A percentile compares a stretch with the other conserved stretches of the same genome.
Conservation (phyloP, 2,797 vertebrate genomes). For the Hipposideros larvatus region DNA sequence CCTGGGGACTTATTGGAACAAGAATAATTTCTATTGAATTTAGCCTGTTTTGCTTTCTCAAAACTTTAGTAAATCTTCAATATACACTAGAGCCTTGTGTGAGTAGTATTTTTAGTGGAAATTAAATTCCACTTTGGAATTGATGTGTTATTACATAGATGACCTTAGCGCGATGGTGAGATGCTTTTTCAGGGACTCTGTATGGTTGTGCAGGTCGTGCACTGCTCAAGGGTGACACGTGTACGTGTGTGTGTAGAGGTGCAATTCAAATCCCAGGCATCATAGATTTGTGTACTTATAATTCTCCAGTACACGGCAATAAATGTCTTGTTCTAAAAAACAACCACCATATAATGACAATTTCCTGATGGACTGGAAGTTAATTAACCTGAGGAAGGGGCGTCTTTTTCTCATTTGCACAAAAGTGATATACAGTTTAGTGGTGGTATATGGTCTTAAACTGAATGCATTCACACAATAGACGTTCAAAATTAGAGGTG, state of each 20-base stretch:
- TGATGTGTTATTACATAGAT: background rate
- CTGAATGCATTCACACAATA: background rate
- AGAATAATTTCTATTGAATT: background rate
- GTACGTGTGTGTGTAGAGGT: accelerated
- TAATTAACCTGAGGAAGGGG: background rate
- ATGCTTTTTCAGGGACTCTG: background rate
- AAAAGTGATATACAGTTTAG: background rate
- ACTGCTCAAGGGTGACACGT: background rate
- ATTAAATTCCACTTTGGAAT: background rate
- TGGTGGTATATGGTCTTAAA: background rate
- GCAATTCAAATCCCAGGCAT: background rate
- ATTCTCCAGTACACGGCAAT: background rate
- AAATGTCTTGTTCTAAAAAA: background rate
- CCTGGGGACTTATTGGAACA: background rate
- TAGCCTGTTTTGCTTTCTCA: conserved; percentile 17
- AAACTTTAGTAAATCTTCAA: background rate
- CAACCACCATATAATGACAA: background rate
- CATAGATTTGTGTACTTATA: background rate
- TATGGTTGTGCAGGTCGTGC: accelerated
- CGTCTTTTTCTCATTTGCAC: background rate
- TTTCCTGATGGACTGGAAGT: background rate
- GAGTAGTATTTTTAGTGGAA: background rate
- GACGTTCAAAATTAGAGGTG: background rate
- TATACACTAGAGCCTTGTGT: background rate
- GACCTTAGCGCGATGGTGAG: background rate